Base-by-base conservation (phyloP, 2,888 invertebrate species). In the Baronia brevicornis region DNA sequence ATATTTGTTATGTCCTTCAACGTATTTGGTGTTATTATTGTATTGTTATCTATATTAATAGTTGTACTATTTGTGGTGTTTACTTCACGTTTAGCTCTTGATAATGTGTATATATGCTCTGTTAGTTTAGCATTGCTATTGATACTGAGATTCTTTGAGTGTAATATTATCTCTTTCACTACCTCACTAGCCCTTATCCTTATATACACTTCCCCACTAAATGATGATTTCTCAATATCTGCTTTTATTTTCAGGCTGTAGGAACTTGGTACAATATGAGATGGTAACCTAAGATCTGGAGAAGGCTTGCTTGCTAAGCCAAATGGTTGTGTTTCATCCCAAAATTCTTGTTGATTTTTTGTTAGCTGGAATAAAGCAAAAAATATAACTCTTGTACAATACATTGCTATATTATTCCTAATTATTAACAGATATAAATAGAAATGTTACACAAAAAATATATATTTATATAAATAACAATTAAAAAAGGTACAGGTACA, bases 201-300 rank as follows among this genome's bases (percentile, higher is more conserved):
- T 30, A 89, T 87, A 5, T 60, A 71, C 3, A 84, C 73, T 42
- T 79, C 73, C 1, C 85, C 85, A 11, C 59, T 66, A 33, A 82
- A 85, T 13, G 50, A 61, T 1, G 73, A 70, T 15, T 68, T 69
- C 4, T 77, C 71, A 15, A 89, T 64, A 43, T 87, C 74, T 0
- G 88, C 84, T 43, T 64, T 75, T 5, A 91, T 51, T 35, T 84
- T 74, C 2, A 91, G 64, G 27, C 86, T 71, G 51, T 91, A 92
- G 31, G 71, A 77, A 28, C 64, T 71, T 3, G 91, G 91, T 11
- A 63, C 53, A 3, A 90, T 58, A 1, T 69, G 56, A 1, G 65
- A 59, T 6, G 87, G 86, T 5, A 89, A 69, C 12, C 80, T 52
- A 1, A 80, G 60, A 43, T 82, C 69, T 3, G 63, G 55, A 3